Evolutionary conservation across 2,888 invertebrate species (phyloP), one percentile per base, ranked within the genome.

Genomic region (Calliphora vomitoria): DNA sequence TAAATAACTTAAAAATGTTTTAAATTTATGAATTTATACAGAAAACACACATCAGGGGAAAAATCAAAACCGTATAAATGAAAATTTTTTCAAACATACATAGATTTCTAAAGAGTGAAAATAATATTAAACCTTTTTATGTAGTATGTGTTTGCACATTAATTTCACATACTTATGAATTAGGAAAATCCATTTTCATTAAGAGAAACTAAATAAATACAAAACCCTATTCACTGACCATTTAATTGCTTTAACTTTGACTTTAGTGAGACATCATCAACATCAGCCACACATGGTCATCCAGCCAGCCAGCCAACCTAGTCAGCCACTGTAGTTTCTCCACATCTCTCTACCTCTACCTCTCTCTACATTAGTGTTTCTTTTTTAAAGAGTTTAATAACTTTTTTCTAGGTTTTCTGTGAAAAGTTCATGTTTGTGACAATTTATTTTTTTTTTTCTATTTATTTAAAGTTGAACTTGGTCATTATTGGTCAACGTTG

Each of bases 211-310:
- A 41, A 11, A 41, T 1, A 50, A n/a, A 20, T 71, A 41, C 25
- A 47, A 58, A 15, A 31, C 10, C 25, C 18, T 4, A 66, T 13
- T 72, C 75, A 50, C 55, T 79, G 72, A 64, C 76, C 68, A 82
- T 75, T 75, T 85, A 82, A 87, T 85, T 79, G 74, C 41, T 81
- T 86, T 83, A 72, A 68, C 53, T 87, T 85, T 87, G 74, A 60
- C 66, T 82, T 82, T 62, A 53, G 72, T 81, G 71, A 76, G 71
- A 71, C 81, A 78, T 84, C 71, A 62, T 50, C 60, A 58, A 8
- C 64, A 38, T n/a, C 71, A 81, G 41, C 53, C 35, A n/a, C 55
- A 58, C 25, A 58, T 58, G 58, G 11, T 10, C 20, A 55, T 0
- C 55, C 69, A 50, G 31, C 31, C 31, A 25, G 25, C 18, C 66